A percentile compares a stretch with the other conserved stretches of the same genome.
phyloP scores from a whole-genome alignment of 2,797 vertebrate species.

The Anisognathus igniventris region DNA sequence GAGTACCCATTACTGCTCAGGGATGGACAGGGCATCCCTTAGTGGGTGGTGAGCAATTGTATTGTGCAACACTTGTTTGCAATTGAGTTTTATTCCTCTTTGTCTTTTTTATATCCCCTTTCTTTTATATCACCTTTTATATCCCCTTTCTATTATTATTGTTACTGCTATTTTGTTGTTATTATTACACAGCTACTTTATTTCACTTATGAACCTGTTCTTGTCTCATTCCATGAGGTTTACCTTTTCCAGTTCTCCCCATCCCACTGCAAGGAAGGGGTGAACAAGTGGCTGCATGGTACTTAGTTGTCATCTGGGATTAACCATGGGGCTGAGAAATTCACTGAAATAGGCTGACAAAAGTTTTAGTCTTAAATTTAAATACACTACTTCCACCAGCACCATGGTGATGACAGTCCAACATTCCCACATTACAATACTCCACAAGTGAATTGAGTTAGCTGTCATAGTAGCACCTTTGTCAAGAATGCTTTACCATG shows the following conservation, averaged over 20 bases:
- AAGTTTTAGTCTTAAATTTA: not conserved
- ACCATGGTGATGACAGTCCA: not conserved
- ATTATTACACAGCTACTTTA: not conserved
- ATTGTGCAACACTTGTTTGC: not conserved
- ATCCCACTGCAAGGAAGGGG: not conserved
- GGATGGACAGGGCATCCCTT: not conserved
- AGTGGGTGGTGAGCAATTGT: not conserved
- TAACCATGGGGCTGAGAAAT: not conserved
- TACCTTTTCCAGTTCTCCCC: not conserved
- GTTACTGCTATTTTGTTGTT: not conserved
- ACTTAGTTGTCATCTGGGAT: not conserved
- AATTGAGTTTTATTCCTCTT: not conserved
- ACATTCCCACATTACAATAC: not conserved
- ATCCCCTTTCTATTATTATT: not conserved
- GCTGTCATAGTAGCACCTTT: not conserved
- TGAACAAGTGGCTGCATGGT: not conserved
- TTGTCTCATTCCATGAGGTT: not conserved
- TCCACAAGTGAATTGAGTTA: not conserved
- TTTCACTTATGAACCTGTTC: not conserved
- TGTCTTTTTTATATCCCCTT: not conserved
- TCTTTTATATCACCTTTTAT: not conserved
- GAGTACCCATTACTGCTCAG: not conserved
- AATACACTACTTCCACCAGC: not conserved
- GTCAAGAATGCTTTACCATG: not conserved
- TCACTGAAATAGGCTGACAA: not conserved